A percentile compares a stretch with the other conserved stretches of the same genome.
Conservation (phyloP, 2,113 vertebrate species). For the Syngnathus scovelli region DNA sequence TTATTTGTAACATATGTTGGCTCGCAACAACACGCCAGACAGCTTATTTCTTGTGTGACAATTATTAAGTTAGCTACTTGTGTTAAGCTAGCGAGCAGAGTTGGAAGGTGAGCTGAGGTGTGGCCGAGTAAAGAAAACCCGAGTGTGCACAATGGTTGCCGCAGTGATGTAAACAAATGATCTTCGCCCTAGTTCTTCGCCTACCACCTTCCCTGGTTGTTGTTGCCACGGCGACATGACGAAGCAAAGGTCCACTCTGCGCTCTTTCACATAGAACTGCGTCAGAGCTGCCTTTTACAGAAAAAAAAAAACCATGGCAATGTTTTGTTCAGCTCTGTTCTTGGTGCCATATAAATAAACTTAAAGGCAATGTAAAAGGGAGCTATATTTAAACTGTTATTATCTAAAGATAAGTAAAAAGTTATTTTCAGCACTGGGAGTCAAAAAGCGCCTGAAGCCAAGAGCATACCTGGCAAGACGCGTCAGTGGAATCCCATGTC, state of each 20-base stretch:
- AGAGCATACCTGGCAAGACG: not conserved
- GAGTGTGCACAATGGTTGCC: slow-evolving; percentile 42
- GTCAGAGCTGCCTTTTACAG: not conserved
- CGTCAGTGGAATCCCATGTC: not conserved
- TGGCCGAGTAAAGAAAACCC: slow-evolving; percentile 8
- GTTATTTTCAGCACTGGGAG: not conserved
- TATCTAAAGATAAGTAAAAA: not conserved
- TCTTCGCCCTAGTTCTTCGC: not conserved
- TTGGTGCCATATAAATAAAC: too few relatives aligned
- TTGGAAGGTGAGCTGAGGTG: slow-evolving; percentile 36
- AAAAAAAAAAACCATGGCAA: not conserved
- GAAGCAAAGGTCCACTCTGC: not conserved
- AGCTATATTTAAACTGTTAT: not conserved
- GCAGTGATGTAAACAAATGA: slow-evolving; percentile 27
- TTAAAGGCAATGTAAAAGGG: not conserved
- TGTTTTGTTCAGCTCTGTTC: too few relatives aligned
- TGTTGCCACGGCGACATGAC: not conserved
- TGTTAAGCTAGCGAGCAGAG: not conserved
- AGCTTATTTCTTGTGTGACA: not conserved
- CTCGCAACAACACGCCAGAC: not conserved
- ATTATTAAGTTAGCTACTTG: too few relatives aligned
- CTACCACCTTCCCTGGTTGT: not conserved
- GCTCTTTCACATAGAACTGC: not conserved
- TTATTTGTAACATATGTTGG: too few relatives aligned
- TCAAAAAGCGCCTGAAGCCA: not conserved